phyloP scores from a whole-genome alignment of 1,140 invertebrate species.

The Orchesella cincta region DNA sequence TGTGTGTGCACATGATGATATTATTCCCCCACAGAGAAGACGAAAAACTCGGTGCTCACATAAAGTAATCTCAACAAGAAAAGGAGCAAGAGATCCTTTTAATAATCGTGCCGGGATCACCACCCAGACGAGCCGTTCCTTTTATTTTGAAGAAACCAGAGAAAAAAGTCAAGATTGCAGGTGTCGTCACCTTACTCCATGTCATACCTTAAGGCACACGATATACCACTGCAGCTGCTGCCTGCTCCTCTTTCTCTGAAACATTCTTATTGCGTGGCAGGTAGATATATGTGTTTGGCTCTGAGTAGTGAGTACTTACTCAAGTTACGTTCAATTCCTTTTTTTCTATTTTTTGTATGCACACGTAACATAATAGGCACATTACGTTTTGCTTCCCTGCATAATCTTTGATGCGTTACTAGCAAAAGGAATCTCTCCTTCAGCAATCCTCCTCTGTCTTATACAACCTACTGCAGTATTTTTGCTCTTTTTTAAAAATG shows the following conservation, averaged over 20 bases:
- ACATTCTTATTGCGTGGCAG: not conserved
- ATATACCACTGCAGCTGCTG: not conserved
- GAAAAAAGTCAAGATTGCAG: conserved; percentile 16
- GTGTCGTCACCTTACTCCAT: conserved; percentile 11
- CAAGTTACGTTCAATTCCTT: not conserved
- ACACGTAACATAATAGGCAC: not conserved
- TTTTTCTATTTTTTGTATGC: not conserved
- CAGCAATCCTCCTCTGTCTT: not conserved
- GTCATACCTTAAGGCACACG: conserved; percentile 5
- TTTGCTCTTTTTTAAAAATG: conserved; percentile 22
- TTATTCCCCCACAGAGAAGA: not conserved
- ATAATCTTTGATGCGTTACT: conserved; percentile 16
- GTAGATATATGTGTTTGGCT: not conserved
- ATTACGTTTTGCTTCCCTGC: not conserved
- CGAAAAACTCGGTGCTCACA: not conserved
- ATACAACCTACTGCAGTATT: not conserved
- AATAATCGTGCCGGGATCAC: conserved; percentile 3
- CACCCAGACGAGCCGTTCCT: not conserved
- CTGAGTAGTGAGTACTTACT: not conserved
- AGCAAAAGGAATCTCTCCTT: not conserved
- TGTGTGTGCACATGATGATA: not conserved
- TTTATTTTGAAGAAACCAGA: not conserved
- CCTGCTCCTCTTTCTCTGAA: not conserved
- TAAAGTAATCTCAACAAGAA: no score
- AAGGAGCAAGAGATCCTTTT: not conserved